Evolutionary conservation across 2,888 invertebrate genomes (phyloP), one percentile per base, ranked within the genome.

Genomic region (Margaritifera margaritifera): DNA sequence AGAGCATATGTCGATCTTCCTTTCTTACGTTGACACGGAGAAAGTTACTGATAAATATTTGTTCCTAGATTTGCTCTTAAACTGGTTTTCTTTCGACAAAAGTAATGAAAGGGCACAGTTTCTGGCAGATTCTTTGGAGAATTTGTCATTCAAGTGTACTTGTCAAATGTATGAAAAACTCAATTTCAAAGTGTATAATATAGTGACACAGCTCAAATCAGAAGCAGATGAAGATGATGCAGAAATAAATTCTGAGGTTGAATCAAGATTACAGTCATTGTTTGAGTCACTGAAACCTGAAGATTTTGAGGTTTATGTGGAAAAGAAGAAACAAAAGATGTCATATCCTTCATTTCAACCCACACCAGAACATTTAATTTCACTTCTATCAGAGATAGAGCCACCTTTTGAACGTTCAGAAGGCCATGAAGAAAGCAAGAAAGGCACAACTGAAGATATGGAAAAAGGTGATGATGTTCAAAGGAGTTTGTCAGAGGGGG

Each of bases 21-120:
- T 67, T 1, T n/a, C n/a, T 4, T 24, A 25, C 22, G 52, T 71
- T 25, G 55, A 67, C 25, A 60, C 62, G 4, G 53, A 50, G 6
- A 64, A 42, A 27, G 62, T 71, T 50, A 58, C 64, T 19, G 55
- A 64, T 8, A 67, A 63, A 57, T 55, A 59, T 22, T 59, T 61
- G 22, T 71, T 50, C 25, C 42, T 71, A n/a, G 18, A 64, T 22
- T 63, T 71, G 25, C 42, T 71, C 11, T 22, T 71, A 18, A 67
- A 67, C 31, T 72, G 72, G 72, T 72, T 62, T 57, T 58, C 8
- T n/a, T 22, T 54, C 18, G 65, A 57, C 5, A 66, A 62, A 31
- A 62, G 52, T 42, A 68, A 72, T n/a, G 68, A 68, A 54, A 56
- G 72, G 54, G 72, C 72, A 4, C n/a, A 59, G 22, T 18, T 68